Base-by-base conservation (phyloP, 2,113 vertebrate species). In the Neotragus moschatus region DNA sequence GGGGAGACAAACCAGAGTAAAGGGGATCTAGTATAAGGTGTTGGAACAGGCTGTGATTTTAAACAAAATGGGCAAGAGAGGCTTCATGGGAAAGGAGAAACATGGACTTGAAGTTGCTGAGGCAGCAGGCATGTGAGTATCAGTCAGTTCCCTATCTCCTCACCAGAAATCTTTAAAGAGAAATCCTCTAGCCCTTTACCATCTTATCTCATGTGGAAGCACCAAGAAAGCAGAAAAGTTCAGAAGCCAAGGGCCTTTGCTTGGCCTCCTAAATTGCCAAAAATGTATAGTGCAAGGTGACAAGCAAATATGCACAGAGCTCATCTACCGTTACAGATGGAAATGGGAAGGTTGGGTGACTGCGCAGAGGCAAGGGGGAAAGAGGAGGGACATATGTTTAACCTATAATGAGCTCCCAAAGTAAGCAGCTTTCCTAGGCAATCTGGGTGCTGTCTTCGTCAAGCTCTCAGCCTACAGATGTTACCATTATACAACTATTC, bases 381-480 rank as follows among this genome's bases (percentile, higher is more conserved):
- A 53, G 73, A 47, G 30, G 39, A 39, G 33, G 63, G 39, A 21
- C 51, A 66, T 81, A 28, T 82, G 81, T 49, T 85, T 90, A 75
- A 84, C 80, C 77, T 39, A 36, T 53, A 25, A 90, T 84, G 80
- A 61, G 49, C 28, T 96, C 58, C 58, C 66, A 55, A 84, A 63
- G 45, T 63, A 79, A 56, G 58, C 1, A 16, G 70, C n/a, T 55
- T 90, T 92, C 45, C 16, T 33, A 90, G 49, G 63, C 80, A 88
- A 92, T 75, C 84, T 89, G 95, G 84, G 61, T 28, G 90, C 93
- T 77, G 28, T 91, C 94, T 96, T 39, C 61, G 19, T 80, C 80
- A 84, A 90, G 88, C 49, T 85, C 87, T 96, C 43, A n/a, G 92
- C 26, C 87, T 88, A 89, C 79, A 96, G 80, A 96, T 92, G 90